Evolutionary conservation across 1,140 invertebrate genomes (phyloP).

Genomic region (Eurosta solidaginis): DNA sequence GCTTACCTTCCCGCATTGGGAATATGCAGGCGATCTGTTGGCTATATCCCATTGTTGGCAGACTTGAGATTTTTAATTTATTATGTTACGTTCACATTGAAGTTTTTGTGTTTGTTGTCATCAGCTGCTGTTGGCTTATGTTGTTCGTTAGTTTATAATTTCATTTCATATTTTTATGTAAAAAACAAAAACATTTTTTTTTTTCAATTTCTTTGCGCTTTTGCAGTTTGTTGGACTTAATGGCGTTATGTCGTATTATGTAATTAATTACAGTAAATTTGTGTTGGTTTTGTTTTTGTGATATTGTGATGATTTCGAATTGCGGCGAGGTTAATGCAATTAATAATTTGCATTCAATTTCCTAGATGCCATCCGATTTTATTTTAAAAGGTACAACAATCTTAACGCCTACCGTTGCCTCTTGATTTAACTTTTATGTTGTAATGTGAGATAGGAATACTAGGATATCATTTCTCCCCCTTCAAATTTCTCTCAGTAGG

Average conservation of each 20-base stretch:
- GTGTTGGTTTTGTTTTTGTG: background rate
- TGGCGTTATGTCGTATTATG: background rate
- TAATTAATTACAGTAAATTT: background rate
- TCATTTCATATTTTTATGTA: background rate
- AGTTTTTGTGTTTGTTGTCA: background rate
- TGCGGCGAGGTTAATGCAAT: too few species aligned
- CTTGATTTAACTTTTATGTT: too few species aligned
- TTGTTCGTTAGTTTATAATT: background rate
- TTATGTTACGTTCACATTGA: too few species aligned
- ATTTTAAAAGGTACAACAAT: too few species aligned
- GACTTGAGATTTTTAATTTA: background rate
- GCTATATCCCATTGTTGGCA: background rate
- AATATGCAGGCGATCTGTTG: background rate
- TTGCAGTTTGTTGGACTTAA: conserved; percentile 18
- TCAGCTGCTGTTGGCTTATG: background rate
- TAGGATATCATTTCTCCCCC: too few species aligned
- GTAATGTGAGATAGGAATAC: too few species aligned
- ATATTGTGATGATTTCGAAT: background rate
- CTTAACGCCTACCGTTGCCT: too few species aligned
- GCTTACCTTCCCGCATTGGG: background rate
- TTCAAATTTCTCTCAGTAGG: too few species aligned
- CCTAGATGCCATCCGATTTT: too few species aligned
- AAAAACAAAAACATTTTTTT: too few species aligned
- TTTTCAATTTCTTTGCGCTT: background rate
- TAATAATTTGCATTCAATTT: too few species aligned